Evolutionary conservation across 2,113 vertebrate species (phyloP), one percentile per base, ranked within the genome.

Genomic region (Meriones unguiculatus): DNA sequence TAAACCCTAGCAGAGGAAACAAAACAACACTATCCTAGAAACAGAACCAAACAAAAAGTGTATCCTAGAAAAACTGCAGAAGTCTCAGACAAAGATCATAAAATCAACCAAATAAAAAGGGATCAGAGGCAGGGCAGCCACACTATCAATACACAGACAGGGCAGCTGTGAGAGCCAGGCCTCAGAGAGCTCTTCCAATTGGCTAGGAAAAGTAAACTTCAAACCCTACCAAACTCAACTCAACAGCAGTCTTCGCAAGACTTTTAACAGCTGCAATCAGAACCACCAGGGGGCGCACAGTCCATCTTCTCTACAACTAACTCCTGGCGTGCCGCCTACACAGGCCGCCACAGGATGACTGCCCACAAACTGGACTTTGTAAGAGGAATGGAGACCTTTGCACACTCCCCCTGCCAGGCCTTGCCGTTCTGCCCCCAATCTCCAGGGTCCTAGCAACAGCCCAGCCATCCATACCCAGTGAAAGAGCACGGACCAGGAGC

Each of bases 341-440:
- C 9, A 5, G 67, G 22, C 28, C 59, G 4, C 7, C 76, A 65
- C 14, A 50, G 2, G 0, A 35, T 7, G 32, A 35, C 30, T 25
- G 22, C 62, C n/a, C 25, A 7, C 10, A 35, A 84, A 70, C 52
- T 10, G 50, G 13, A 64, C 24, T 57, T 64, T 50, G 32, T 50
- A 38, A 82, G 35, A 82, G 59, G 50, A 65, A 87, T 8, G 14
- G 12, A 59, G 24, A n/a, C 50, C 41, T 14, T 87, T 35, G 72
- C 25, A 32, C 35, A 59, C 20, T 54, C 75, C 2, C 3, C 32
- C 22, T 0, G 2, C 2, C 59, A 28, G 15, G 30, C 7, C 15
- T 38, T 5, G n/a, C 20, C 17, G 4, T 46, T 13, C 14, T 15
- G 24, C 2, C 30, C 75, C 35, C 1, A 46, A 0, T 0, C 1